Conservation (phyloP, 2,113 vertebrate species). For the Mustelus asterias region DNA sequence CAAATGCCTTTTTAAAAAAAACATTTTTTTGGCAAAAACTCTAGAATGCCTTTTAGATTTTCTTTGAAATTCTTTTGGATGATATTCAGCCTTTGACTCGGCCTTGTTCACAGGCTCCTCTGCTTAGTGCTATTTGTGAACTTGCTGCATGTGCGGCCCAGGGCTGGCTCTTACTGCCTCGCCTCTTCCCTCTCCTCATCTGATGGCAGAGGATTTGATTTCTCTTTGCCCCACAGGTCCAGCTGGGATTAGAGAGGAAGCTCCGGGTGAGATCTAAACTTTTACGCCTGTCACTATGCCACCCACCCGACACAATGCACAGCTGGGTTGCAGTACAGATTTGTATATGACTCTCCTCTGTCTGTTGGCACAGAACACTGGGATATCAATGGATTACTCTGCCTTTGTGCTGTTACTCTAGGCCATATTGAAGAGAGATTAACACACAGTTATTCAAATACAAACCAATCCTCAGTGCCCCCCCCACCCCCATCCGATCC, state of each 20-base stretch:
- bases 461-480: not conserved
- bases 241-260: not conserved
- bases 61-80: not conserved
- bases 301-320: not conserved
- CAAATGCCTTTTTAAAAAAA: not conserved
- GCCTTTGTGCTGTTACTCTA: not conserved
- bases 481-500: not conserved
- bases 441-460: not conserved
- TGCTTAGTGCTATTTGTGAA: not conserved
- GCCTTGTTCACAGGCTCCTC: not conserved
- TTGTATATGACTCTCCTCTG: not conserved
- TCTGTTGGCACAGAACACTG: not conserved
- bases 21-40: not conserved
- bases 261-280: not conserved
- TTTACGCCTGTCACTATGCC: not conserved
- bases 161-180: not conserved
- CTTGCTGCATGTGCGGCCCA: not conserved
- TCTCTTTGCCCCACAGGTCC: not conserved
- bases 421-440: not conserved
- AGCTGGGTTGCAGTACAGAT: not conserved
- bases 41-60: not conserved
- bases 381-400: not conserved
- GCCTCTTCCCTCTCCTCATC: not conserved
- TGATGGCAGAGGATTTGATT: not conserved
- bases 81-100: not conserved